A percentile compares a stretch with the other conserved stretches of the same genome.
Evolutionary conservation across 2,888 invertebrate species (phyloP).

Genomic region (Xestia rhomboidea): DNA sequence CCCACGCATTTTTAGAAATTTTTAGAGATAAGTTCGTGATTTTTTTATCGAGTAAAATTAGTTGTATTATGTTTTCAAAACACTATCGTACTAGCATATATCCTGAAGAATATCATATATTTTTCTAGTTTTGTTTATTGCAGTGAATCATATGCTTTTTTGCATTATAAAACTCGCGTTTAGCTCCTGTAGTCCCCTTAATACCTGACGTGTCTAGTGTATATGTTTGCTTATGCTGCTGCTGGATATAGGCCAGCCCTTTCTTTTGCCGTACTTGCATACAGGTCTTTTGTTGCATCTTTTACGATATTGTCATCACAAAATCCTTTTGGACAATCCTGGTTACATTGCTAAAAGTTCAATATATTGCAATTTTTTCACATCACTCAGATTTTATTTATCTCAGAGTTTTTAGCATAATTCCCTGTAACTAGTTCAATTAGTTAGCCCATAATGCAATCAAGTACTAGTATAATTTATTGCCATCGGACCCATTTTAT

Average conservation of each 20-base stretch:
- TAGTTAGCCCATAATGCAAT: conserved; percentile 30
- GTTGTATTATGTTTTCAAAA: too few relatives aligned
- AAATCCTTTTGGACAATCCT: background rate
- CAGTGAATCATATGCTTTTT: too few relatives aligned
- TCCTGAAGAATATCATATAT: too few relatives aligned
- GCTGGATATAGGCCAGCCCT: background rate
- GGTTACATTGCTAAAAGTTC: background rate
- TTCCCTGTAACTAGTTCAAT: conserved; percentile 8
- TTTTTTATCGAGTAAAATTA: too few relatives aligned
- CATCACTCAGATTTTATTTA: background rate
- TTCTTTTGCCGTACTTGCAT: background rate
- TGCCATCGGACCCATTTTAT: conserved; percentile 28
- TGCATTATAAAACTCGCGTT: too few relatives aligned
- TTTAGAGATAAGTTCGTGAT: too few relatives aligned
- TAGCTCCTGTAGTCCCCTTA: too few relatives aligned
- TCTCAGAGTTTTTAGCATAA: conserved; percentile 2
- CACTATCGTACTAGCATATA: too few relatives aligned
- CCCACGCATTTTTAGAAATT: too few relatives aligned
- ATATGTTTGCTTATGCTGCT: background rate
- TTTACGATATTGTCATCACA: background rate
- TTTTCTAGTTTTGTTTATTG: too few relatives aligned
- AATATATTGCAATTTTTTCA: background rate
- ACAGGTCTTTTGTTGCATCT: background rate
- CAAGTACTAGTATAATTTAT: conserved; percentile 19
- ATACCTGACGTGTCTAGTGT: background rate